phyloP scores from a whole-genome alignment of 2,888 invertebrate genomes.

The Drymonia ruficornis region DNA sequence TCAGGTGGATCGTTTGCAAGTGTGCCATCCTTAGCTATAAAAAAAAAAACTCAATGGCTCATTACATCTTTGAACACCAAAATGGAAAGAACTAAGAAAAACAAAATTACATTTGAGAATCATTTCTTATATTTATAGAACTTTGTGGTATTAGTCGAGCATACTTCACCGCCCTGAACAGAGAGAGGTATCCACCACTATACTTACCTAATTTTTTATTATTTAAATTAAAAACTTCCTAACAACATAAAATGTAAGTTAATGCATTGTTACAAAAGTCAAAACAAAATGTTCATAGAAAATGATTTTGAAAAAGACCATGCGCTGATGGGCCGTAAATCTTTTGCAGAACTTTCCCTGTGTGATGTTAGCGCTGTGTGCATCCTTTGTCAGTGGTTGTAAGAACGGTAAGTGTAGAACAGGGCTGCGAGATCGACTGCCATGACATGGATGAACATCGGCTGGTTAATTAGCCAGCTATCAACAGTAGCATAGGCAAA shows the following conservation, averaged over 20 bases:
- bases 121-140: slow-evolving; percentile 86
- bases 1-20: too few relatives aligned
- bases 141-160: slow-evolving; percentile 86
- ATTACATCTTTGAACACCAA: slow-evolving; percentile 65
- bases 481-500: slow-evolving; percentile 68
- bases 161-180: slow-evolving; percentile 85
- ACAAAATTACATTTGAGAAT: slow-evolving; percentile 83
- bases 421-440: slow-evolving; percentile 68
- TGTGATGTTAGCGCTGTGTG: slow-evolving; percentile 88
- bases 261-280: slow-evolving; percentile 21
- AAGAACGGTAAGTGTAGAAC: slow-evolving; percentile 88
- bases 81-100: slow-evolving; percentile 51
- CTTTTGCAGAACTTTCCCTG: slow-evolving; percentile 92
- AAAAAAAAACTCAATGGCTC: slow-evolving; percentile 18
- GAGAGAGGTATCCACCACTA: slow-evolving; percentile 84
- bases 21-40: too few relatives aligned
- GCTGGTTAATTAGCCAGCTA: slow-evolving; percentile 54
- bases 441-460: slow-evolving; percentile 63
- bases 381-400: slow-evolving; percentile 86
- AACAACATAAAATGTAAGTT: slow-evolving; percentile 41
- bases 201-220: slow-evolving; percentile 73
- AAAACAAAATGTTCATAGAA: slow-evolving; percentile 47
- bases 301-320: slow-evolving; percentile 66
- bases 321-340: slow-evolving; percentile 89
- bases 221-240: slow-evolving; percentile 50